Evolutionary conservation across 2,888 invertebrate species (phyloP).

Genomic region (Nomada ruficornis): DNA sequence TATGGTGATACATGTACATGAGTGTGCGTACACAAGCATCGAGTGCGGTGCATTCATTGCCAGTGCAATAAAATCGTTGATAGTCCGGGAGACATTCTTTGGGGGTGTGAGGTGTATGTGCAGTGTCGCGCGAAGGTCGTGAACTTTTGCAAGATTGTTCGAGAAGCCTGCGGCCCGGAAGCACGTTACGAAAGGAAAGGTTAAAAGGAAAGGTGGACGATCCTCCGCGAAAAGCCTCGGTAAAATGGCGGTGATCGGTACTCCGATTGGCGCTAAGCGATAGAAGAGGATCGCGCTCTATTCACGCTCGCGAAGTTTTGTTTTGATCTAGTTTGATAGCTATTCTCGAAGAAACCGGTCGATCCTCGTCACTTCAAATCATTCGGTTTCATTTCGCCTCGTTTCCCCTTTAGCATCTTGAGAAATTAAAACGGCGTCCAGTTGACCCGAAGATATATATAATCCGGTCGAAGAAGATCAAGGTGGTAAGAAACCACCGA

Average conservation of each 20-base stretch:
- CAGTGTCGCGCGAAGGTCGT: constrained; percentile 40
- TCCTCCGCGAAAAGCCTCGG: constrained; percentile 65
- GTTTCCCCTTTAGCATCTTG: constrained; percentile 7
- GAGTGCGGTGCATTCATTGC: constrained; percentile 61
- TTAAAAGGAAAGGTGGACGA: constrained; percentile 64
- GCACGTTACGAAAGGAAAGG: constrained; percentile 41
- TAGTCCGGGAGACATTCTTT: not conserved
- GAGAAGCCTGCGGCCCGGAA: constrained; percentile 49
- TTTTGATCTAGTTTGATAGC: constrained; percentile 57
- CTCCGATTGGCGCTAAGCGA: constrained; percentile 76
- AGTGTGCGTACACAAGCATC: constrained; percentile 41
- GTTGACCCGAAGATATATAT: constrained; percentile 11
- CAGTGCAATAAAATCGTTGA: constrained; percentile 57
- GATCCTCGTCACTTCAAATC: constrained; percentile 36
- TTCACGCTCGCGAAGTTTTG: constrained; percentile 66
- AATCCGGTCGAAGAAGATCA: constrained; percentile 37
- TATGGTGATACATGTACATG: constrained; percentile 31
- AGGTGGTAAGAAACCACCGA: constrained; percentile 58
- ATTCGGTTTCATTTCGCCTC: constrained; percentile 21
- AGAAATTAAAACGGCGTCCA: constrained; percentile 46
- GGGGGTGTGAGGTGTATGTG: constrained; percentile 7
- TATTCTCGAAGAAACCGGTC: constrained; percentile 26
- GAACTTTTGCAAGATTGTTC: constrained; percentile 42
- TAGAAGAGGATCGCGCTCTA: constrained; percentile 68
- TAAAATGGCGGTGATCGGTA: constrained; percentile 83